These are phyloP conservation scores for Cuniculus paca DNA, from an alignment of 2,797 vertebrate species.

Conservation along the genomic window DNA sequence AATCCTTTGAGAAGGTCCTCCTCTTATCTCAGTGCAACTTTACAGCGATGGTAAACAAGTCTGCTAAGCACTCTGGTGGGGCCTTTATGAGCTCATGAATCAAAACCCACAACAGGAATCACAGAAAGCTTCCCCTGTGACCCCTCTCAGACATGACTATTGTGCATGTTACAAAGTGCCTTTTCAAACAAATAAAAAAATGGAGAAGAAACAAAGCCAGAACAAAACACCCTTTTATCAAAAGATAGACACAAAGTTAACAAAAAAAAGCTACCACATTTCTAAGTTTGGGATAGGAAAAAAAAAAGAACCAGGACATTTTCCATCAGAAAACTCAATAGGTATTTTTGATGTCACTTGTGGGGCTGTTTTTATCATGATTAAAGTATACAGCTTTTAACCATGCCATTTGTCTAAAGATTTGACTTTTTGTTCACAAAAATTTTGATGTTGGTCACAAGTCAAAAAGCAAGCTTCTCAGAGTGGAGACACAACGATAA, in stretches of 20 bases:
- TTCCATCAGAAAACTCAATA: not conserved
- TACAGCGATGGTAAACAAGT: conserved; percentile 48
- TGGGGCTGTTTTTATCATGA: not conserved
- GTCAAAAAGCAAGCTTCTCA: conserved; percentile 1
- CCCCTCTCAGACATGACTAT: conserved; percentile 49
- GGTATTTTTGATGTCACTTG: not conserved
- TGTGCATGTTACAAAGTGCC: conserved; percentile 12
- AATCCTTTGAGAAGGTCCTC: not conserved
- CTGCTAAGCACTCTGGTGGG: conserved; percentile 21
- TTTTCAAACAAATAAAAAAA: not conserved
- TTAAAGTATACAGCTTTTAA: conserved; percentile 12
- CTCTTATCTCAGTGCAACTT: conserved; percentile 26
- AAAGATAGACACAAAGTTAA: not conserved
- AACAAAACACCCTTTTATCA: not conserved
- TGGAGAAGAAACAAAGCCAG: not conserved
- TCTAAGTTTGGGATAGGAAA: not conserved
- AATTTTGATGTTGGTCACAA: not conserved
- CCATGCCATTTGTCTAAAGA: not conserved
- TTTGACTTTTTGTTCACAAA: not conserved
- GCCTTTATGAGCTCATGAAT: conserved; percentile 47
- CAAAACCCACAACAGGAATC: conserved; percentile 63
- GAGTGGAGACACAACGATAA: not conserved
- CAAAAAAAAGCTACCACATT: not conserved
- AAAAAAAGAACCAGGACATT: not conserved
- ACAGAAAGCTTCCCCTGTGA: conserved; percentile 43